phyloP scores from a whole-genome alignment of 2,797 vertebrate species.

The Urophycis tenuis region DNA sequence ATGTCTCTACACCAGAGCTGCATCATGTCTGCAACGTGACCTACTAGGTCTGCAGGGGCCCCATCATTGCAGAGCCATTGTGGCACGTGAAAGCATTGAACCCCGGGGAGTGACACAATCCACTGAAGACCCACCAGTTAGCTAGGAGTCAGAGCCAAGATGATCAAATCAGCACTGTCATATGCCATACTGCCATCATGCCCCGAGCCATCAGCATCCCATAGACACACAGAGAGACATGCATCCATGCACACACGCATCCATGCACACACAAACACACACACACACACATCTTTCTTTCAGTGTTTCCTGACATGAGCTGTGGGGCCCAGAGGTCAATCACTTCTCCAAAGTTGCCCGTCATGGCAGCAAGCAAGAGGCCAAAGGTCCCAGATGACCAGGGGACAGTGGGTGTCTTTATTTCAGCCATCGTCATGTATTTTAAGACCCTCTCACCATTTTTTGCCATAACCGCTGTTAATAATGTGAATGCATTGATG shows the following conservation, averaged over 20 bases:
- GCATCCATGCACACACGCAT: too few species aligned
- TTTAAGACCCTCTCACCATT: too few species aligned
- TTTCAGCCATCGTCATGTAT: too few species aligned
- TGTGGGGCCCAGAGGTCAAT: background rate
- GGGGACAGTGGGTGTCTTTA: too few species aligned
- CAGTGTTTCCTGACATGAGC: background rate
- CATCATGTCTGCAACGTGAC: background rate
- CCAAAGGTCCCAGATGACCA: background rate
- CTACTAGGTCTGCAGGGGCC: background rate
- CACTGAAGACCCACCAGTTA: constrained; percentile 21
- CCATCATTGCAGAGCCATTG: constrained; percentile 6
- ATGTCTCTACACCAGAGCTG: background rate
- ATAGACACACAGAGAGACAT: background rate
- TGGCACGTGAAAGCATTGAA: constrained; percentile 1
- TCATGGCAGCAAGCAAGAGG: background rate
- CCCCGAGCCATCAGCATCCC: background rate
- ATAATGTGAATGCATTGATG: too few species aligned
- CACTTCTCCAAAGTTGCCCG: background rate
- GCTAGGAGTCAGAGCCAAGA: background rate
- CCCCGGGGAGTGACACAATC: background rate
- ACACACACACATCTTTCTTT: background rate
- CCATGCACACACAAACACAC: too few species aligned
- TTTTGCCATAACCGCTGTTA: too few species aligned
- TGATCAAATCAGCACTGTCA: background rate
- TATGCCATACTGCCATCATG: too few species aligned